Conservation (phyloP, 2,797 vertebrate genomes). For the Capromys pilorides region DNA sequence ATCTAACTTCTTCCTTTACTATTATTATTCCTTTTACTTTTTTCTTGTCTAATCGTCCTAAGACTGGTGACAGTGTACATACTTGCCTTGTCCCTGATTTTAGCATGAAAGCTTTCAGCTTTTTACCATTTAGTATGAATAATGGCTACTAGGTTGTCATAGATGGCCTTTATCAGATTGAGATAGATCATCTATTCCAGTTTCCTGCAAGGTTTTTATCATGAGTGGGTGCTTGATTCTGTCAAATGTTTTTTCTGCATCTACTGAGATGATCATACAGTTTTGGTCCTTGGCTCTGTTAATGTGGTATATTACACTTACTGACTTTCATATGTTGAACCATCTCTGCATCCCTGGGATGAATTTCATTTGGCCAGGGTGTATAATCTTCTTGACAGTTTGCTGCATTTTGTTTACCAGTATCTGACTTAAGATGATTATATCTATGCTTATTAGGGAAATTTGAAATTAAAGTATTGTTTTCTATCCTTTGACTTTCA, state of each 20-base stretch:
- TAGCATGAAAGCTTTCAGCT: not conserved
- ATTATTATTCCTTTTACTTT: not conserved
- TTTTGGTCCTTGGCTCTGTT: not conserved
- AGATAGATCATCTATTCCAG: not conserved
- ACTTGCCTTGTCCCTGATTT: not conserved
- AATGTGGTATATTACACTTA: not conserved
- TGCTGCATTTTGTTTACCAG: not conserved
- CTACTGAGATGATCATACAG: not conserved
- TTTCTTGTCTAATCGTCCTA: not conserved
- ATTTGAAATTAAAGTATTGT: not conserved
- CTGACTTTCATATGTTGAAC: not conserved
- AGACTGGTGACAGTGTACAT: not conserved
- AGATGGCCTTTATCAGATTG: not conserved
- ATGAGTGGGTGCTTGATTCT: not conserved
- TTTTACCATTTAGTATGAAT: not conserved
- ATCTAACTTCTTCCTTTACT: not conserved
- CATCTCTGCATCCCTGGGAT: not conserved
- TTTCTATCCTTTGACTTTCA: no score
- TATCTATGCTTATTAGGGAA: not conserved
- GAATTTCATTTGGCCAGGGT: not conserved
- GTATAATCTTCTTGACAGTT: not conserved
- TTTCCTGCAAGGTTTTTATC: not conserved
- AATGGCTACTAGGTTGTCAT: not conserved
- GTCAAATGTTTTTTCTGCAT: not conserved
- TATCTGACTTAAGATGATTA: not conserved